Evolutionary conservation across 2,797 vertebrate genomes (phyloP), one percentile per base, ranked within the genome.

Genomic region (Spheniscus humboldti): DNA sequence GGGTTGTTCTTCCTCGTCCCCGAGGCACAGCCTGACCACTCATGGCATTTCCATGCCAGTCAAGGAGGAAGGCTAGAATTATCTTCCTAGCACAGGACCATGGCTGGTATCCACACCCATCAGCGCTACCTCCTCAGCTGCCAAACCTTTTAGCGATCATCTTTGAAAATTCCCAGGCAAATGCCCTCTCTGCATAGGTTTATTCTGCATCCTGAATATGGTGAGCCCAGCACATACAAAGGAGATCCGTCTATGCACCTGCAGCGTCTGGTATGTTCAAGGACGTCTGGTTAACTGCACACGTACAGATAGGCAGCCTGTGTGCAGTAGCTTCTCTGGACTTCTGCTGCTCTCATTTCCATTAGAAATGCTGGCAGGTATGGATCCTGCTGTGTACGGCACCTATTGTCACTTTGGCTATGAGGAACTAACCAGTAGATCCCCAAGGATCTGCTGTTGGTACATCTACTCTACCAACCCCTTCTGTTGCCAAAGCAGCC

Each of bases 31-130:
- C 72, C 73, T 75, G 86, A 62, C 31, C 10, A 7, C 52, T 56
- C 24, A 0, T 0, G 0, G 41, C 1, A 1, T 72, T 56, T 68
- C 57, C 14, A 1, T 7, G 39, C 48, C 43, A 9, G 39, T 11
- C 35, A 4, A 39, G 67, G 55, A 78, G 45, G 47, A 90, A 83
- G 81, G 64, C 87, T 50, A 15, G 20, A 35, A 39, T 67, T 28
- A 3, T 25, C n/a, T 13, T 43, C 71, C 68, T 27, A 22, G 35
- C 71, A 43, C 11, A 8, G 85, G 37, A 37, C 7, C 5, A 13
- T 2, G 5, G 72, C 35, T 48, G 22, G 30, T 39, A 30, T 23
- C 73, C 24, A 5, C 3, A 25, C 37, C 71, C 78, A 41, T 11
- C 55, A 18, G 60, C 0, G 11, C 79, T 59, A 16, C 64, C 6